Conservation (phyloP, 2,888 invertebrate genomes). For the Falcaria lacertinaria region DNA sequence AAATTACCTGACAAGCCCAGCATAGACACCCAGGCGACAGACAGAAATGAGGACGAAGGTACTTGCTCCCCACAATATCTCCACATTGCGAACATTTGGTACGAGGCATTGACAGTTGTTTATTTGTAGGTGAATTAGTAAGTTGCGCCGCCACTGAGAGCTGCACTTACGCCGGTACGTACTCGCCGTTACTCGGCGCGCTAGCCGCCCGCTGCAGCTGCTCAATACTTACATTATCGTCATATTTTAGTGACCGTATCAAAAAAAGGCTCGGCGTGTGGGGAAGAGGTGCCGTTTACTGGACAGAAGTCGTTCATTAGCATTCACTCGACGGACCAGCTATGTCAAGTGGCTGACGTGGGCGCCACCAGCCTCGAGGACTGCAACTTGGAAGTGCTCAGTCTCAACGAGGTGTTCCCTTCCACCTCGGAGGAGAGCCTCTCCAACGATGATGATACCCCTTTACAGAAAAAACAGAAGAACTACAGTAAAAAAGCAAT, state of each 20-base stretch:
- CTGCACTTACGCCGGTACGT: conserved; percentile 65
- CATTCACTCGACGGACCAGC: conserved; percentile 72
- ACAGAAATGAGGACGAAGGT: conserved; percentile 55
- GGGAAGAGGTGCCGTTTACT: conserved; percentile 42
- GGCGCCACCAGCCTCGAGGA: conserved; percentile 51
- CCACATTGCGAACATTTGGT: conserved; percentile 7
- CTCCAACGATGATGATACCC: conserved; percentile 59
- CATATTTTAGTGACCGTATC: conserved; percentile 60
- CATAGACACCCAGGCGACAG: conserved; percentile 41
- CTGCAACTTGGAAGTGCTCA: conserved; percentile 68
- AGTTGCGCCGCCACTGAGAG: conserved; percentile 47
- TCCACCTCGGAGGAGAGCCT: conserved; percentile 73
- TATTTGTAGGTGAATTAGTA: conserved; percentile 51
- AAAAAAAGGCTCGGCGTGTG: conserved; percentile 52
- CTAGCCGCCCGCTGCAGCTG: no score
- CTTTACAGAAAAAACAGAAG: conserved; percentile 42
- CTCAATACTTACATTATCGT: background rate
- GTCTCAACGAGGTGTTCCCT: conserved; percentile 68
- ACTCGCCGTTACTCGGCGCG: conserved; percentile 1
- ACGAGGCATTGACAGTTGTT: conserved; percentile 15
- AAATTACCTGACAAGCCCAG: conserved; percentile 63
- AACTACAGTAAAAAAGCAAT: conserved; percentile 31
- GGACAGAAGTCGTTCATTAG: conserved; percentile 71
- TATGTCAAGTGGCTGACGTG: conserved; percentile 55
- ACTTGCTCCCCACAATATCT: conserved; percentile 12